Percentiles rank a stretch among this genome's conserved stretches.
Evolutionary conservation across 2,797 vertebrate species (phyloP).

Genomic region (Enoplosus armatus): DNA sequence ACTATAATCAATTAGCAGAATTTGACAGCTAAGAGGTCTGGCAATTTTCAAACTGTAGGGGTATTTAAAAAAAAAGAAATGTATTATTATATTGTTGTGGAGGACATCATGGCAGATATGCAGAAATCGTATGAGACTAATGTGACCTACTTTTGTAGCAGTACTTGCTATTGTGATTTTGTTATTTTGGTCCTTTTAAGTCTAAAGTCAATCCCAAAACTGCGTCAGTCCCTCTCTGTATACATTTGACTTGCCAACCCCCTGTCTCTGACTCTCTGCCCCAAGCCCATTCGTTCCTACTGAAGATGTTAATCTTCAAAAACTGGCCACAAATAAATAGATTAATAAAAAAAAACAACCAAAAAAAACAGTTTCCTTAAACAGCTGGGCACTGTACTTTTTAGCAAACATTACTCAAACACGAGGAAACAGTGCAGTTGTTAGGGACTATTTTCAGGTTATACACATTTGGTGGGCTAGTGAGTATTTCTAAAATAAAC

Average conservation of each 20-base stretch:
- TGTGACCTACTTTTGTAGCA: background rate
- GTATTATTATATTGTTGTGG: background rate
- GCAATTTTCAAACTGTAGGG: background rate
- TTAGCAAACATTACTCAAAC: background rate
- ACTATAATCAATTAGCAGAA: background rate
- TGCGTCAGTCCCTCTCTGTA: background rate
- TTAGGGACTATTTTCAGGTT: background rate
- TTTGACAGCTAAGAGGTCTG: background rate
- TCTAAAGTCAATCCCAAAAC: constrained; percentile 3
- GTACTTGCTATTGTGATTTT: background rate
- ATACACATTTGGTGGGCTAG: too few species aligned
- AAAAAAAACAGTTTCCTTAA: too few species aligned
- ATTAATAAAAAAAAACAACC: too few species aligned
- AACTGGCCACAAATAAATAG: background rate
- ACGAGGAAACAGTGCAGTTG: background rate
- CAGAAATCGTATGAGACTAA: background rate
- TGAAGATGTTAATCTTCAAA: background rate
- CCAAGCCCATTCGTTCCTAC: background rate
- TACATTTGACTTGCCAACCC: background rate
- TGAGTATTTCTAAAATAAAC: background rate
- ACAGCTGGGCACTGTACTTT: background rate
- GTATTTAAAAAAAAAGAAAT: background rate
- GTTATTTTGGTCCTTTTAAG: background rate
- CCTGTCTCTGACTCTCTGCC: background rate
- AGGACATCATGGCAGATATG: background rate